Conservation (phyloP, 2,888 invertebrate species). For the Xylota segnis region DNA sequence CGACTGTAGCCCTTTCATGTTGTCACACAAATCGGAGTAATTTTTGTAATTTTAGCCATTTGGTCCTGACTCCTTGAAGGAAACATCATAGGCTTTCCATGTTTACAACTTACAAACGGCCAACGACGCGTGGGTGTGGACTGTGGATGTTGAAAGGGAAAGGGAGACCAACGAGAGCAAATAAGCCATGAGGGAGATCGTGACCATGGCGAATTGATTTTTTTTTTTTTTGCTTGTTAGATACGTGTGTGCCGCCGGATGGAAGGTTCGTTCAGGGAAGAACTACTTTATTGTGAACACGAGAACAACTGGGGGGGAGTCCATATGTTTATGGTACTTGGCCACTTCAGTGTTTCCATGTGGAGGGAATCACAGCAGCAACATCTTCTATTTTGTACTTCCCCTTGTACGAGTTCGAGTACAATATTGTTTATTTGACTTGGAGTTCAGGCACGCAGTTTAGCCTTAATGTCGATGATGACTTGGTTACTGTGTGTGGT, state of each 20-base stretch:
- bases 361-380: conserved; percentile 14
- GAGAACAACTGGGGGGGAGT: not conserved
- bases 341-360: conserved; percentile 13
- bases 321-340: conserved; percentile 34
- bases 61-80: not conserved
- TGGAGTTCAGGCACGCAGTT: not conserved
- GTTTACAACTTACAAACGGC: conserved; percentile 27
- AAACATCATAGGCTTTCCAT: conserved; percentile 35
- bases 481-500: not conserved
- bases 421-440: not conserved
- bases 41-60: conserved; percentile 17
- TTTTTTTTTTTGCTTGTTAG: too few species aligned
- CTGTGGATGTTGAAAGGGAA: too few species aligned
- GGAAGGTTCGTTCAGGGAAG: not conserved
- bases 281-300: not conserved
- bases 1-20: conserved; percentile 6
- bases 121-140: not conserved
- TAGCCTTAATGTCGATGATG: conserved; percentile 1
- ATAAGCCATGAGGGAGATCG: conserved; percentile 22
- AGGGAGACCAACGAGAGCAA: not conserved
- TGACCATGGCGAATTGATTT: conserved; percentile 62
- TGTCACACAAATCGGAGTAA: conserved; percentile 39
- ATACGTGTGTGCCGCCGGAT: conserved; percentile 15
- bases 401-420: too few species aligned
- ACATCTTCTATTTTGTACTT: conserved; percentile 23